Percentiles rank a stretch among this genome's conserved stretches.
phyloP scores from a whole-genome alignment of 2,113 vertebrate genomes.

The Dendrocopos noguchii region DNA sequence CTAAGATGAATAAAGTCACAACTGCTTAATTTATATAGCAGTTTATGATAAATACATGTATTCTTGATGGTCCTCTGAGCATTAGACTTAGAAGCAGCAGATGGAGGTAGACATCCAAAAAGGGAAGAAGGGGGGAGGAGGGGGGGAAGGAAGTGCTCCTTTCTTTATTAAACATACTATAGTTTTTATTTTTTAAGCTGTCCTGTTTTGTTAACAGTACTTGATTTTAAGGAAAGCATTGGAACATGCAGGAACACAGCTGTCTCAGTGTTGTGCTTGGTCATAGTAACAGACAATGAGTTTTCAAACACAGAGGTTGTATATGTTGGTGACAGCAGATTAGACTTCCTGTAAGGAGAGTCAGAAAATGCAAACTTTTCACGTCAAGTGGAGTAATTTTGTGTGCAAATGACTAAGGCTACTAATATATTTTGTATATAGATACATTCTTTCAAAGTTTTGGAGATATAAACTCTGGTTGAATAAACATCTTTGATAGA shows the following conservation, averaged over 20 bases:
- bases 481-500: slow-evolving; percentile 19
- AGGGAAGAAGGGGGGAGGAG: background rate
- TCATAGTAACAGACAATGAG: background rate
- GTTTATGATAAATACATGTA: background rate
- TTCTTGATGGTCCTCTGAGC: background rate
- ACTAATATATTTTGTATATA: background rate
- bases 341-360: slow-evolving; percentile 28
- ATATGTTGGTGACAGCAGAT: background rate
- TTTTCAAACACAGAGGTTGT: slow-evolving; percentile 12
- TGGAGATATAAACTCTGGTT: background rate
- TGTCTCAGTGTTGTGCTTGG: background rate
- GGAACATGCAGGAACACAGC: background rate
- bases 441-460: background rate
- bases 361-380: slow-evolving; percentile 20
- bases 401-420: background rate
- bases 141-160: too few species aligned
- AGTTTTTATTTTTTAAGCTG: background rate
- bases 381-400: background rate
- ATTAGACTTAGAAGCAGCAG: background rate
- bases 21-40: background rate
- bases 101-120: background rate
- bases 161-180: background rate
- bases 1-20: background rate
- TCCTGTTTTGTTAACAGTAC: background rate
- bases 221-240: background rate